These are phyloP conservation scores for Euthynnus affinis DNA, from an alignment of 2,797 vertebrate species.

Conservation along the genomic window DNA sequence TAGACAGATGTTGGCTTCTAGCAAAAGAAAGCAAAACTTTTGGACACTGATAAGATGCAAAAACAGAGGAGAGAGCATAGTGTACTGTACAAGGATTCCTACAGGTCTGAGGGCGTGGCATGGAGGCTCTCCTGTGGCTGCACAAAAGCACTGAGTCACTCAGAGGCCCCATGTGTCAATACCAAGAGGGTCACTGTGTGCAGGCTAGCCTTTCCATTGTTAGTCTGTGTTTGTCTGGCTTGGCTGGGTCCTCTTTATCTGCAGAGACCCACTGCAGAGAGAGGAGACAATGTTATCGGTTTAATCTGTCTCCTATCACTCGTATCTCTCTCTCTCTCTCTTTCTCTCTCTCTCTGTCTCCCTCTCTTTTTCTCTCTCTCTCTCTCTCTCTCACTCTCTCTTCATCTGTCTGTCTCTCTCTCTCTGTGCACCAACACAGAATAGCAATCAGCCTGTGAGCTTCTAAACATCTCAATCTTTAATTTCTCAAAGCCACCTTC, in stretches of 20 bases:
- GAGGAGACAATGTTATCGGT: conserved; percentile 56
- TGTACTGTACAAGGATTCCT: conserved; percentile 22
- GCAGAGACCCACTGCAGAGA: conserved; percentile 50
- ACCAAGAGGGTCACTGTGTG: conserved; percentile 52
- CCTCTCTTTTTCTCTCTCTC: not conserved
- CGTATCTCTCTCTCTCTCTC: conserved; percentile 6
- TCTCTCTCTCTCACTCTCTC: not conserved
- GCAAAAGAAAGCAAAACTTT: not conserved
- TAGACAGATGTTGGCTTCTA: not conserved
- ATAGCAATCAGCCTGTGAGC: conserved; percentile 48
- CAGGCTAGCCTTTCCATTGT: conserved; percentile 37
- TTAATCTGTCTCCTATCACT: conserved; percentile 39
- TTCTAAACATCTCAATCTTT: conserved; percentile 24
- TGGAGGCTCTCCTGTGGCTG: conserved; percentile 28
- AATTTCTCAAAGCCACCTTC: conserved; percentile 7
- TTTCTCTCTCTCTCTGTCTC: not conserved
- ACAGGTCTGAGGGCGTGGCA: conserved; percentile 25
- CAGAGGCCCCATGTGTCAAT: conserved; percentile 57
- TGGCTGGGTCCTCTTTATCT: conserved; percentile 56
- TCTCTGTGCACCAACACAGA: conserved; percentile 15
- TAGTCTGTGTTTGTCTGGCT: conserved; percentile 49
- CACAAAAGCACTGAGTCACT: conserved; percentile 69
- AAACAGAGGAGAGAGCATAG: not conserved
- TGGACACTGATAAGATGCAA: not conserved
- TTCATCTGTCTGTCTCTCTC: not conserved